Base-by-base conservation (phyloP, 2,797 vertebrate species). In the Chromobotia macracanthus region DNA sequence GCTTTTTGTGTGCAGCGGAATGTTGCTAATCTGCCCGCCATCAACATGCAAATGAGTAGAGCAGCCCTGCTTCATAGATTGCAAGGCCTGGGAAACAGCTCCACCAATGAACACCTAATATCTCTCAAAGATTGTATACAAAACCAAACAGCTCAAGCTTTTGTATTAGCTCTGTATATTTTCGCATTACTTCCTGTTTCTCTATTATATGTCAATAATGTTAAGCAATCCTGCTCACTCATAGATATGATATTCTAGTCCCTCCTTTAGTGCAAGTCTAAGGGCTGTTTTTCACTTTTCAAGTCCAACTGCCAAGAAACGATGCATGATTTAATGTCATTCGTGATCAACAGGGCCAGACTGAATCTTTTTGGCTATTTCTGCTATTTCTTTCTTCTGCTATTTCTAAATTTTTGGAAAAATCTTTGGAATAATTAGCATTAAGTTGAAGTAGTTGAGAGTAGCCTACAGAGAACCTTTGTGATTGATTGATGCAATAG, bases 1-100 rank as follows among this genome's bases (percentile, higher is more conserved):
- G 91, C 95, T 95, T 96, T 97, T 97, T 95, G 94, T 96, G 96
- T 97, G 95, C 95, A 97, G 93, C 84, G 94, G 95, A 95, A 97
- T 96, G 96, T 96, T 90, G 92, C 94, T 98, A 98, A 99, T 97
- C 96, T 95, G 94, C 91, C 89, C 84, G 85, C 90, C 90, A 94
- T 95, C 93, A 91, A 93, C 94, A 96, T 98, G 96, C 95, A 97
- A 96, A 98, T 97, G 93, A 95, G 92, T 18, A 9, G 72, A 51
- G 78, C 51, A 13, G 64, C 71, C 50, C 66, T 55, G 78, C 9
- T 46, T 85, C 69, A 66, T 65, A 66, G 68, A 75, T 77, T 77
- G 82, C 41, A 82, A 81, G 77, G 80, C 75, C 82, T 85, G 84
- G 78, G 82, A 84, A 84, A 78, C 28, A 28, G 58, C 56, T 77